phyloP scores from a whole-genome alignment of 2,113 vertebrate species.

The Leucopternis melanops region DNA sequence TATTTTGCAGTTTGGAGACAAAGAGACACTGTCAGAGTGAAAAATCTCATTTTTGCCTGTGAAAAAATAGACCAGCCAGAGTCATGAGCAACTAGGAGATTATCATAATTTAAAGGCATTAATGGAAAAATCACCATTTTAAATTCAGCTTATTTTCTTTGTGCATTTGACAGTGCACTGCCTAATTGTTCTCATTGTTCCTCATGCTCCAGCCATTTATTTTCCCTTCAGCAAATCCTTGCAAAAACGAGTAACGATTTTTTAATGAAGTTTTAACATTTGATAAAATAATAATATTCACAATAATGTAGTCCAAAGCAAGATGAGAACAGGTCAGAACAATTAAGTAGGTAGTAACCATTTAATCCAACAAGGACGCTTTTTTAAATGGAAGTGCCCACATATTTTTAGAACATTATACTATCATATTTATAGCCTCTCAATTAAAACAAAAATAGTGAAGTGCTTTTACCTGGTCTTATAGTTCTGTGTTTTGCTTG shows the following conservation, averaged over 20 bases:
- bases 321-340: neutral
- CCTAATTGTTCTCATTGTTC: neutral
- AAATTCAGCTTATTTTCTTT: constrained; percentile 12
- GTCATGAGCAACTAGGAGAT: neutral
- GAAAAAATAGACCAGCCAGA: neutral
- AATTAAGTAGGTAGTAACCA: neutral
- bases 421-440: neutral
- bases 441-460: neutral
- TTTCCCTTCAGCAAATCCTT: neutral
- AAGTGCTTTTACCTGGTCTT: neutral
- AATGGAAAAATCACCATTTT: neutral
- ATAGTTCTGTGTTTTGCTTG: neutral
- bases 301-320: neutral
- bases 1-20: constrained; percentile 2
- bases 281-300: neutral
- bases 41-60: constrained; percentile 2
- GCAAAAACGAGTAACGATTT: neutral
- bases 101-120: neutral
- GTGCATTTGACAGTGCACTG: neutral
- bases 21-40: neutral
- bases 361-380: neutral
- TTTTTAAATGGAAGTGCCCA: neutral
- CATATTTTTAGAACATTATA: neutral
- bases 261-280: neutral
- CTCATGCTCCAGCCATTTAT: neutral